phyloP scores from a whole-genome alignment of 2,113 vertebrate genomes.

The Cercocebus atys region DNA sequence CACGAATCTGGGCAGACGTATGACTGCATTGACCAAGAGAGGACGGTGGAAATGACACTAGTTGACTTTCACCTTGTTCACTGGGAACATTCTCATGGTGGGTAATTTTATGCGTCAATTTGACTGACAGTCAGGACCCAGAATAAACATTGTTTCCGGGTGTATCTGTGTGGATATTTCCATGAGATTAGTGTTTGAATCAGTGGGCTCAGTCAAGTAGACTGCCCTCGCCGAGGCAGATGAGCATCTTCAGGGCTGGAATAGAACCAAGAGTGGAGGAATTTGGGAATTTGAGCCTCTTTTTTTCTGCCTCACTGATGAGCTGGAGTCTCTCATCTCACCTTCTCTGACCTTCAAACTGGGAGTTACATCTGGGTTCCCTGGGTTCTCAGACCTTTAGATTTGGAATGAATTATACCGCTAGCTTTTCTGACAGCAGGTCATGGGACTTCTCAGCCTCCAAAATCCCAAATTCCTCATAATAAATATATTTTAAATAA shows the following conservation, averaged over 20 bases:
- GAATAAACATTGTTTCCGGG: background rate
- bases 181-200: background rate
- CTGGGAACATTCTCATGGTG: background rate
- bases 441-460: background rate
- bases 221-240: accelerated
- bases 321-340: background rate
- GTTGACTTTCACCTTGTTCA: background rate
- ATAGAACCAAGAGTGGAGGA: background rate
- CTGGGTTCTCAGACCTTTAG: background rate
- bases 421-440: background rate
- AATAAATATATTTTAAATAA: background rate
- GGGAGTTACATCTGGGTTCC: background rate
- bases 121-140: background rate
- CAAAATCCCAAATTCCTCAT: background rate
- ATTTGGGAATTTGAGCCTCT: background rate
- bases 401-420: background rate
- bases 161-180: background rate
- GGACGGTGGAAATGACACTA: background rate
- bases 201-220: background rate
- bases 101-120: background rate
- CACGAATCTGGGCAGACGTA: background rate
- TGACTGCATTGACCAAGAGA: background rate
- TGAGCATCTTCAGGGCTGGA: background rate
- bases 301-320: background rate
- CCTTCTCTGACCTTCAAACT: background rate